phyloP scores from a whole-genome alignment of 2,797 vertebrate species.

The Trematomus bernacchii region DNA sequence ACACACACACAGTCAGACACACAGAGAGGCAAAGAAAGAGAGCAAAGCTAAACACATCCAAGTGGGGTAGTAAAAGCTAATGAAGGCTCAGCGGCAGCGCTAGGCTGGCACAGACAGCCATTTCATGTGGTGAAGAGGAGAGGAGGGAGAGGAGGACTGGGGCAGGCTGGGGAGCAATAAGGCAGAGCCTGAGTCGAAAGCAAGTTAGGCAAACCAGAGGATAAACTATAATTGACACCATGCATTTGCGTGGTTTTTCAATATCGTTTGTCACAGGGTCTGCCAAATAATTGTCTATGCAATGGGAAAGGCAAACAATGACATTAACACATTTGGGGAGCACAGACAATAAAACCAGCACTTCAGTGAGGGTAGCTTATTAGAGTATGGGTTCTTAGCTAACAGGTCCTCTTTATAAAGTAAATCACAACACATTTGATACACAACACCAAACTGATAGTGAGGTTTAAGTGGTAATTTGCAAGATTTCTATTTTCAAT shows the following conservation, averaged over 20 bases:
- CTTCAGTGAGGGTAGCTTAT: constrained; percentile 15
- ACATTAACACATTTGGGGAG: constrained; percentile 61
- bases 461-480: constrained; percentile 22
- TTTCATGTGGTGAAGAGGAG: constrained; percentile 85
- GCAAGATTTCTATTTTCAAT: constrained; percentile 24
- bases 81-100: constrained; percentile 82
- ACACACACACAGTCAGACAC: constrained; percentile 43
- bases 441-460: not conserved
- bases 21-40: constrained; percentile 72
- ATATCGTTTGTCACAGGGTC: constrained; percentile 51
- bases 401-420: constrained; percentile 1
- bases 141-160: constrained; percentile 62
- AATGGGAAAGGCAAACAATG: constrained; percentile 68
- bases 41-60: constrained; percentile 84
- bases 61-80: constrained; percentile 87
- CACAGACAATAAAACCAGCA: constrained; percentile 46
- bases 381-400: constrained; percentile 1
- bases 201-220: constrained; percentile 70
- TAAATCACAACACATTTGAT: not conserved
- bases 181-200: constrained; percentile 59
- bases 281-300: constrained; percentile 45
- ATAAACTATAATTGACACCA: constrained; percentile 76
- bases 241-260: constrained; percentile 66
- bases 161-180: constrained; percentile 74
- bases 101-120: constrained; percentile 82